Conservation (phyloP, 2,797 vertebrate genomes). For the Manis javanica region DNA sequence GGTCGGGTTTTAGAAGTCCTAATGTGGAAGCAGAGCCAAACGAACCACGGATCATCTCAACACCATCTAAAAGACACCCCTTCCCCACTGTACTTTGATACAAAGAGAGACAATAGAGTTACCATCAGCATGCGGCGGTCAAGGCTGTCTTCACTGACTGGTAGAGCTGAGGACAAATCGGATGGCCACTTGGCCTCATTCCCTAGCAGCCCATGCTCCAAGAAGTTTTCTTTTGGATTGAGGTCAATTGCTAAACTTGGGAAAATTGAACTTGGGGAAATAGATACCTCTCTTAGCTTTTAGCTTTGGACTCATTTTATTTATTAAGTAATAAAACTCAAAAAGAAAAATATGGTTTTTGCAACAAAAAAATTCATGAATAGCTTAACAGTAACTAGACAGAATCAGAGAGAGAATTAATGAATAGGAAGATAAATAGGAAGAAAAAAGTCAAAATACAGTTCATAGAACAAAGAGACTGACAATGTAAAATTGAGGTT, state of each 20-base stretch:
- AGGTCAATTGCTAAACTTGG: neutral
- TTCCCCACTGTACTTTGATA: neutral
- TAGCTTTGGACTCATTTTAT: neutral
- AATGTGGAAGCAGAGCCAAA: neutral
- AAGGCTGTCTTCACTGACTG: neutral
- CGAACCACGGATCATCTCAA: neutral
- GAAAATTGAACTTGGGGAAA: neutral
- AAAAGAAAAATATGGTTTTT: neutral
- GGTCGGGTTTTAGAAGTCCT: neutral
- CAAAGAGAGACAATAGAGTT: neutral
- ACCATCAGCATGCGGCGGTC: neutral
- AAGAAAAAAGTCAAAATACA: constrained; percentile 13
- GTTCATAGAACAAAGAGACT: neutral
- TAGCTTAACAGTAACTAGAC: neutral
- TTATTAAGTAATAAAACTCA: neutral
- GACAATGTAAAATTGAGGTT: neutral
- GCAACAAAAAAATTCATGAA: neutral
- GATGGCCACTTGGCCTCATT: neutral
- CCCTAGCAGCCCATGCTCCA: neutral
- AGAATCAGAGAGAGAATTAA: neutral
- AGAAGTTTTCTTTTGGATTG: neutral
- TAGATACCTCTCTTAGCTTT: neutral
- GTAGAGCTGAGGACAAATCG: neutral
- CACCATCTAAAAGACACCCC: neutral
- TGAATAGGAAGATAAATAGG: neutral